Evolutionary conservation across 2,888 invertebrate genomes (phyloP).

Genomic region (Chymomyza amoena): DNA sequence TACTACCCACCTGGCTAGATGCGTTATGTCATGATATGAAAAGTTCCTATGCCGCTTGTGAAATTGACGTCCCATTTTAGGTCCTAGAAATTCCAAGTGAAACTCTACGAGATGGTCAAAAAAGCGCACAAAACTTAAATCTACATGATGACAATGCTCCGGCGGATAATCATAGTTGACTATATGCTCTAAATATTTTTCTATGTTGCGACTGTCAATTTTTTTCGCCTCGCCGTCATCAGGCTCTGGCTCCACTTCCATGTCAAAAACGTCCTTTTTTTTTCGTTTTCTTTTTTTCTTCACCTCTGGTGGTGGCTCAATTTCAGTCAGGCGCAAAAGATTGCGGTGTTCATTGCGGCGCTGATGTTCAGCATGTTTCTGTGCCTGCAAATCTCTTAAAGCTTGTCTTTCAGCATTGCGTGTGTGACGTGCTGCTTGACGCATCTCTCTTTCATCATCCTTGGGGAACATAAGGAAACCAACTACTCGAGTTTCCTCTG

Average conservation of each 20-base stretch:
- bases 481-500: background rate
- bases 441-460: background rate
- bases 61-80: conserved; percentile 53
- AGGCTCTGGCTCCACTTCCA: conserved; percentile 50
- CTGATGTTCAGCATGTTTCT: conserved; percentile 24
- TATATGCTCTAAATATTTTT: conserved; percentile 28
- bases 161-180: conserved; percentile 58
- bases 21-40: conserved; percentile 64
- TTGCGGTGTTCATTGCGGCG: conserved; percentile 25
- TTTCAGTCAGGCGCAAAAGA: background rate
- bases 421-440: conserved; percentile 19
- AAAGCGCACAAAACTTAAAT: conserved; percentile 63
- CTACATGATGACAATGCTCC: conserved; percentile 71
- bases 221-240: conserved; percentile 45
- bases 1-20: conserved; percentile 53
- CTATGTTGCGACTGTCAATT: conserved; percentile 55
- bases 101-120: conserved; percentile 58
- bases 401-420: conserved; percentile 46
- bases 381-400: conserved; percentile 34
- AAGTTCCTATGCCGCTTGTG: conserved; percentile 67
- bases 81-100: conserved; percentile 69
- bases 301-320: background rate
- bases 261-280: conserved; percentile 42
- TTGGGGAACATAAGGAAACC: background rate
- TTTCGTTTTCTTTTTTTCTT: conserved; percentile 11